Evolutionary conservation across 2,113 vertebrate species (phyloP).

Genomic region (Malurus alboscapulatus): DNA sequence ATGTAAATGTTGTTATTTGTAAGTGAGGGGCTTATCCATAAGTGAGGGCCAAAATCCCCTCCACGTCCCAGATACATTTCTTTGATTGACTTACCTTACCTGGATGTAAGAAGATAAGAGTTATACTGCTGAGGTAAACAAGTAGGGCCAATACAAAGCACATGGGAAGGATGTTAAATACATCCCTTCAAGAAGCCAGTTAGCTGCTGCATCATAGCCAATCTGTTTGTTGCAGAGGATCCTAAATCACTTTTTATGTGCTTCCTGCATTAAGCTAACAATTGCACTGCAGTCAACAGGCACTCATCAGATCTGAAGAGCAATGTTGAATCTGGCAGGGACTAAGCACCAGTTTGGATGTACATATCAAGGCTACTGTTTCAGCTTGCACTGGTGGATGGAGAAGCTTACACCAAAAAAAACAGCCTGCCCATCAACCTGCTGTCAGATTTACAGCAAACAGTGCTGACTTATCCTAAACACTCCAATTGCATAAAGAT

Average conservation of each 20-base stretch:
- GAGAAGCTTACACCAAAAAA: neutral
- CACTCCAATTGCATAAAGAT: neutral
- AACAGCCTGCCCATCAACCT: neutral
- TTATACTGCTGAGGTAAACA: neutral
- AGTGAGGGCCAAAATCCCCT: neutral
- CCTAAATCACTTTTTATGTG: neutral
- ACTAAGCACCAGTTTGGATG: neutral
- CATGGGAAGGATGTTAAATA: neutral
- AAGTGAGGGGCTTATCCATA: neutral
- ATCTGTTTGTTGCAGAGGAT: neutral
- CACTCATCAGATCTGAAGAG: neutral
- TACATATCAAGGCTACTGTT: neutral
- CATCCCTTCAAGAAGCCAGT: neutral
- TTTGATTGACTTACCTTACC: neutral
- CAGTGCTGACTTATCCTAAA: neutral
- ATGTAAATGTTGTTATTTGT: neutral
- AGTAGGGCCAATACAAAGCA: neutral
- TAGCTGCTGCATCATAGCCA: neutral
- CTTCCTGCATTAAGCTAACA: neutral
- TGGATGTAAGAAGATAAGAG: neutral
- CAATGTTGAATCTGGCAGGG: neutral
- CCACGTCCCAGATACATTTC: neutral
- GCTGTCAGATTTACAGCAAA: neutral
- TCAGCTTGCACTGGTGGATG: neutral
- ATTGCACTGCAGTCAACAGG: neutral